Percentiles rank a stretch among this genome's conserved stretches.
Evolutionary conservation across 2,113 vertebrate genomes (phyloP).

Genomic region (Chunga burmeisteri): DNA sequence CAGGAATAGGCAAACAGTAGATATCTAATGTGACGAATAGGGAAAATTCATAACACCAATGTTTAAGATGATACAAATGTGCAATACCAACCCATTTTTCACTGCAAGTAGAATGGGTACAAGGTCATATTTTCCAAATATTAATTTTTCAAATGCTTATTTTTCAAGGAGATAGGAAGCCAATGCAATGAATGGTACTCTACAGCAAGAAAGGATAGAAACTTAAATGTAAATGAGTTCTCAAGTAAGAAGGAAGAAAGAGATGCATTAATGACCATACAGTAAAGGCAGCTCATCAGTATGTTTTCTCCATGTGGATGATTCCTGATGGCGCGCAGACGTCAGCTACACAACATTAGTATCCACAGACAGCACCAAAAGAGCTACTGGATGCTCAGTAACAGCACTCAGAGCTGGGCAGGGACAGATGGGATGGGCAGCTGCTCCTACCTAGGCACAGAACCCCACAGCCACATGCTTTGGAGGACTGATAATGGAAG

Average conservation of each 20-base stretch:
- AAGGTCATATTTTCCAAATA: background rate
- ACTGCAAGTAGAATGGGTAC: background rate
- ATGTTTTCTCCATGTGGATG: background rate
- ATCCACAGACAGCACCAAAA: background rate
- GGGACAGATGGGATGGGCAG: too few relatives aligned
- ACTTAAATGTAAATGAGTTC: background rate
- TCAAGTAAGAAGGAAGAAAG: background rate
- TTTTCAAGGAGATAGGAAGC: too few relatives aligned
- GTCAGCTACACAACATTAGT: background rate
- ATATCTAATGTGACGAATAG: background rate
- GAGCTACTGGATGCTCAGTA: background rate
- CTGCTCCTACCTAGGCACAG: background rate
- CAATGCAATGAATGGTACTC: background rate
- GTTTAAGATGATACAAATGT: background rate
- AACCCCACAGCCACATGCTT: background rate
- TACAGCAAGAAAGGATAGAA: background rate
- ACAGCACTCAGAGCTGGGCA: background rate
- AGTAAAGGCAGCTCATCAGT: background rate
- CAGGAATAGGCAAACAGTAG: background rate
- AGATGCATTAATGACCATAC: background rate
- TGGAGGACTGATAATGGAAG: background rate
- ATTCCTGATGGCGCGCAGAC: fast-evolving
- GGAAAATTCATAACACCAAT: background rate
- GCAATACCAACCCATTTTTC: background rate
- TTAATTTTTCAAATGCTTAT: background rate